Base-by-base conservation (phyloP, 2,888 invertebrate species). In the Gasteruption jaculator region DNA sequence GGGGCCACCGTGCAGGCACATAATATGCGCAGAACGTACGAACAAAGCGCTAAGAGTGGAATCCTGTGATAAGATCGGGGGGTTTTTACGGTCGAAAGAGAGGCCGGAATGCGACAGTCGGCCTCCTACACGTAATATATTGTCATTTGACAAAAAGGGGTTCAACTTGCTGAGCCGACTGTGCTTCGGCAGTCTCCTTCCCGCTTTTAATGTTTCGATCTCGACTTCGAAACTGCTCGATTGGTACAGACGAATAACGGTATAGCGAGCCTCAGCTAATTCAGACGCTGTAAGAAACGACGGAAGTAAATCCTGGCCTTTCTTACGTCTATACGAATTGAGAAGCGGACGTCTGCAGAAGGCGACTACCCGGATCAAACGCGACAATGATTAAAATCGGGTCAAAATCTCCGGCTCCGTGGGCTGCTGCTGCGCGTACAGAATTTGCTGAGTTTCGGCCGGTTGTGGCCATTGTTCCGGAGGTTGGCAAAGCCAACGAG, bases 351-450 rank as follows among this genome's bases (percentile, higher is more conserved):
- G 36, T 18, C 22, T 19, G 18, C 36, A 46, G 14, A 22, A 46
- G 11, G 42, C 46, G 8, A 31, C 39, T 3, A 41, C 38, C 5
- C 38, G 38, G 15, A 33, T 35, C 7, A 38, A 12, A n/a, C 39
- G 22, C 3, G 27, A 27, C 5, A 41, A 12, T 3, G 21, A 20
- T 2, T 43, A 47, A 21, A 35, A 47, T 12, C 22, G 24, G 4
- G 30, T 14, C 2, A 47, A 29, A 3, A 47, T 22, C 6, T 27
- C 30, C 10, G 43, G 32, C 32, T 47, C 41, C 16, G 8, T 21
- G 1, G 14, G 11, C 12, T 18, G 10, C 2, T n/a, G 11, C 11
- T 4, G 16, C 8, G 20, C 12, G 24, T 44, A 44, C 7, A 38
- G 8, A n/a, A 11, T 11, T 8, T 10, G 21, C 2, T 11, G 12